phyloP scores from a whole-genome alignment of 2,113 vertebrate species.

The Xenus cinereus region DNA sequence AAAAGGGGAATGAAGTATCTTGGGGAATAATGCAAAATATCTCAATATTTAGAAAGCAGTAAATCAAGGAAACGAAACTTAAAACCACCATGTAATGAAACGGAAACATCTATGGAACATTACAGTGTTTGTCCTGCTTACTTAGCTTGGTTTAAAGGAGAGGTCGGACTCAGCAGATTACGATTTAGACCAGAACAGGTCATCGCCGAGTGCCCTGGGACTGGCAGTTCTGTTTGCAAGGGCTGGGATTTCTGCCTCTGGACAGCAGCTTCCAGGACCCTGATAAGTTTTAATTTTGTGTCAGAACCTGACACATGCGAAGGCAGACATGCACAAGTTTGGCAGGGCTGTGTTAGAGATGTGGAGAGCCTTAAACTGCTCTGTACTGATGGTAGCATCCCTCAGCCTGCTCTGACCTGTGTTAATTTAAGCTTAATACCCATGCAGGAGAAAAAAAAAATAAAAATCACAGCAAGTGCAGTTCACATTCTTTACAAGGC shows the following conservation, averaged over 20 bases:
- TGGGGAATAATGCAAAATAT: background rate
- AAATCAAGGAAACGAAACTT: background rate
- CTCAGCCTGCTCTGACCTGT: background rate
- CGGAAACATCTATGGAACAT: background rate
- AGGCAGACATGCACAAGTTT: background rate
- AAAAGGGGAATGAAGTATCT: background rate
- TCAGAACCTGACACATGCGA: background rate
- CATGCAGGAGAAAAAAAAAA: background rate
- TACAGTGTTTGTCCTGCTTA: background rate
- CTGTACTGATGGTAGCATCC: background rate
- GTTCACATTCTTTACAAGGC: background rate
- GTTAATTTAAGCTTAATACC: background rate
- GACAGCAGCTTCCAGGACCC: background rate
- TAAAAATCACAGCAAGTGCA: background rate
- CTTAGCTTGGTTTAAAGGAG: background rate
- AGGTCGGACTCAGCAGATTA: background rate
- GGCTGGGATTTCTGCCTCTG: background rate
- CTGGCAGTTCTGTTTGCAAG: background rate
- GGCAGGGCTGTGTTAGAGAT: background rate
- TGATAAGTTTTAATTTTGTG: background rate
- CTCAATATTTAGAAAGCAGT: background rate
- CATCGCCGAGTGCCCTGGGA: background rate
- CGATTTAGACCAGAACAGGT: background rate
- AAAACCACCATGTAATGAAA: accelerated
- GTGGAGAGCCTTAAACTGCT: background rate